Evolutionary conservation across 2,888 invertebrate species (phyloP).

Genomic region (Spodoptera picta): DNA sequence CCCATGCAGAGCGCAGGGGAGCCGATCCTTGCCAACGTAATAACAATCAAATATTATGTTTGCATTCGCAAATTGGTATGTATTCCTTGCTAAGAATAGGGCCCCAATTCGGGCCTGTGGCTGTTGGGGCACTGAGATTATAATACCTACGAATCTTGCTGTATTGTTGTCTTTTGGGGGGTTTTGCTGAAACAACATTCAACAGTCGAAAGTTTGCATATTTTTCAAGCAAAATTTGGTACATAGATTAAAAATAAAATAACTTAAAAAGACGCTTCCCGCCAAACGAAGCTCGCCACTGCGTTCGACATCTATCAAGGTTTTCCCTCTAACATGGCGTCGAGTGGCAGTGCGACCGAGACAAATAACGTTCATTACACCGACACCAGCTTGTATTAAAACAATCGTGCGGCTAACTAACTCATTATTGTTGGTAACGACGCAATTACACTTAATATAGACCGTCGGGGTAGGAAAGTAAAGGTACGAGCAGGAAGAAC

Average conservation of each 20-base stretch:
- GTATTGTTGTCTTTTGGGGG: no score
- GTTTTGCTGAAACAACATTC: no score
- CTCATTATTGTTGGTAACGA: constrained; percentile 69
- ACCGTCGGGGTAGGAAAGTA: constrained; percentile 19
- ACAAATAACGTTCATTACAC: constrained; percentile 62
- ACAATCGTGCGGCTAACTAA: constrained; percentile 67
- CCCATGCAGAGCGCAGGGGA: constrained; percentile 31
- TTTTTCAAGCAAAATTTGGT: no score
- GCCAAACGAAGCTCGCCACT: constrained; percentile 12
- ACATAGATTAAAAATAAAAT: neutral
- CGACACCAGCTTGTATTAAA: constrained; percentile 61
- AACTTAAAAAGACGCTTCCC: constrained; percentile 2
- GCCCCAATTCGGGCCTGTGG: neutral
- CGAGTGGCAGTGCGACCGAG: constrained; percentile 31
- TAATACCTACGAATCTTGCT: no score
- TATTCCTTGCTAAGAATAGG: neutral
- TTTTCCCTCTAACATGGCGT: constrained; percentile 54
- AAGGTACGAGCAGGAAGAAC: constrained; percentile 4
- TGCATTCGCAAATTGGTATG: constrained; percentile 15
- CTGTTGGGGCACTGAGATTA: no score
- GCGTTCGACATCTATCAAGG: constrained; percentile 42
- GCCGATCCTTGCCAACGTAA: constrained; percentile 12
- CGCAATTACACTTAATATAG: constrained; percentile 68
- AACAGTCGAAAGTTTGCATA: no score
- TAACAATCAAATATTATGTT: constrained; percentile 45